Conservation (phyloP, 2,113 vertebrate species). For the Scopus umbretta region DNA sequence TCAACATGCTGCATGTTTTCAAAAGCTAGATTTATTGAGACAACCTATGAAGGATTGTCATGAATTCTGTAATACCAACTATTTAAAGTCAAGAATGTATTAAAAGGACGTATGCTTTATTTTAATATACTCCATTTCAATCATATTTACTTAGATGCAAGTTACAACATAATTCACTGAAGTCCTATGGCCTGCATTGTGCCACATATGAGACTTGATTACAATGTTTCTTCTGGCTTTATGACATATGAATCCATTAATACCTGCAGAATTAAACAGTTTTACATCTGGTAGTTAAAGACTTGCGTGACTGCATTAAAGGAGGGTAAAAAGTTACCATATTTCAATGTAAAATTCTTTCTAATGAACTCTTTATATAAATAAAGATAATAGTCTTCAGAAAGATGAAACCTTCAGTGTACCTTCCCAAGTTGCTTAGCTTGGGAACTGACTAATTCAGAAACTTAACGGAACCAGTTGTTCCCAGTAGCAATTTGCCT, state of each 20-base stretch:
- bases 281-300: slow-evolving; percentile 16
- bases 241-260: slow-evolving; percentile 6
- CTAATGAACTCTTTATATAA: slow-evolving; percentile 9
- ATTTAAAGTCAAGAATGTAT: background rate
- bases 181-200: background rate
- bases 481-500: background rate
- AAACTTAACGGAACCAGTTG: background rate
- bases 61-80: background rate
- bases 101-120: background rate
- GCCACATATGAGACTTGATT: background rate
- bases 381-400: background rate
- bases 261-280: background rate
- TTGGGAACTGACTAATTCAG: background rate
- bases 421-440: background rate
- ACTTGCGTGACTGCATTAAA: background rate
- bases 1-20: background rate
- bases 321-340: background rate
- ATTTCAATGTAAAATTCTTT: slow-evolving; percentile 19
- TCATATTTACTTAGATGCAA: background rate
- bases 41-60: background rate
- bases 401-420: background rate
- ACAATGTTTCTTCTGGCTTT: background rate
- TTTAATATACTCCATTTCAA: background rate
- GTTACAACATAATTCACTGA: background rate
- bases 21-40: background rate